Percentiles rank a stretch among this genome's conserved stretches.
These are phyloP conservation scores for Periophthalmus magnuspinnatus DNA, from an alignment of 2,797 vertebrate genomes.

Conservation along the genomic window DNA sequence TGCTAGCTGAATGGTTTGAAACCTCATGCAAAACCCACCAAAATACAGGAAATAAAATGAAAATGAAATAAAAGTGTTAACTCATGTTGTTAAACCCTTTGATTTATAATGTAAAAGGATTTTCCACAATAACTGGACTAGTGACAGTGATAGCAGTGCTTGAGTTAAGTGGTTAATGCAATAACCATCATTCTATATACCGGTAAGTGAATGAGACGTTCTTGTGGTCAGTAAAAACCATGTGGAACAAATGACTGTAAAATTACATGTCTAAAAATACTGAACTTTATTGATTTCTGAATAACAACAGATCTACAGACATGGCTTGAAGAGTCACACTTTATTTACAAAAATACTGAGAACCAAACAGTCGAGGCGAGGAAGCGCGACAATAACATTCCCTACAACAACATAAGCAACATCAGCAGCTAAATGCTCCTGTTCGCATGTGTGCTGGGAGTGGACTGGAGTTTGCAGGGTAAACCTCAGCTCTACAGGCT, in stretches of 20 bases:
- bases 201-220: not conserved
- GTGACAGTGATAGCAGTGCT: not conserved
- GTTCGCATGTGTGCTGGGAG: constrained; percentile 42
- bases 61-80: no score
- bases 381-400: constrained; percentile 42
- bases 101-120: no score
- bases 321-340: constrained; percentile 78
- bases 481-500: constrained; percentile 46
- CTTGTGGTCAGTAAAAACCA: constrained; percentile 20
- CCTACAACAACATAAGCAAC: constrained; percentile 13
- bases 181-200: not conserved
- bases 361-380: constrained; percentile 72
- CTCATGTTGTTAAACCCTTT: no score
- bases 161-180: no score
- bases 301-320: constrained; percentile 67
- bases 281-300: constrained; percentile 68
- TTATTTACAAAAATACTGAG: constrained; percentile 91
- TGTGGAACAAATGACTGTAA: constrained; percentile 62
- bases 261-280: constrained; percentile 62
- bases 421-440: constrained; percentile 57
- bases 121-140: no score
- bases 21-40: no score
- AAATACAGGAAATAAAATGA: no score
- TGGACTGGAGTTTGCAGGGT: constrained; percentile 30
- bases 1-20: no score